Evolutionary conservation across 2,113 vertebrate genomes (phyloP), one percentile per base, ranked within the genome.

Genomic region (Neogale vison): DNA sequence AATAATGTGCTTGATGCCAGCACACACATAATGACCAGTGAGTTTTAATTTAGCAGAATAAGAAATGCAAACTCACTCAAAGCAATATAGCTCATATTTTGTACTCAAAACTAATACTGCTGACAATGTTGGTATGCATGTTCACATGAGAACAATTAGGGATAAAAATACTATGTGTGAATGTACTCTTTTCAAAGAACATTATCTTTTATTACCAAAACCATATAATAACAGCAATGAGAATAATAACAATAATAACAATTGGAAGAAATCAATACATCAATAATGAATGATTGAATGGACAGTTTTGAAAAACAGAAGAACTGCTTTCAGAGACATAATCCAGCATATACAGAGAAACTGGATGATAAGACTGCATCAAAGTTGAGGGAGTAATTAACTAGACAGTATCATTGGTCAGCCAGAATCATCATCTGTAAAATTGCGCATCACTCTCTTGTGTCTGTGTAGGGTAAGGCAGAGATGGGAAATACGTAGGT

Each of bases 61-160:
- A 96, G 57, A 59, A 86, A 24, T 13, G 84, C 36, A 88, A 93
- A 81, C 26, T 65, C 59, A 93, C 24, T 85, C 59, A 82, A 77
- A 94, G 69, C 61, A 42, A 79, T 45, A 29, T 15, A 82, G 77
- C 34, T 67, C 29, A 36, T 74, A 79, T 34, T 96, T 94, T 90
- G 36, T 36, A 69, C 77, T 94, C 26, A 91, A 88, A 97, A 97
- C 85, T 95, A 96, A 47, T 42, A 57, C 17, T 79, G 94, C 80
- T 97, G 81, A 88, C 50, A 77, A 17, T 63, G 52, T 92, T 59
- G 50, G 24, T 63, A 29, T 6, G 11, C 18, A 34, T 90, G 79
- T 47, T 77, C 85, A 84, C 84, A 71, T 45, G 57, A 86, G 42
- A 34, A 80, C 36, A 74, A 55, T 83, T 89, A 95, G 14, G 10